Evolutionary conservation across 2,797 vertebrate genomes (phyloP).

Genomic region (Tenualosa thibaudeaui): DNA sequence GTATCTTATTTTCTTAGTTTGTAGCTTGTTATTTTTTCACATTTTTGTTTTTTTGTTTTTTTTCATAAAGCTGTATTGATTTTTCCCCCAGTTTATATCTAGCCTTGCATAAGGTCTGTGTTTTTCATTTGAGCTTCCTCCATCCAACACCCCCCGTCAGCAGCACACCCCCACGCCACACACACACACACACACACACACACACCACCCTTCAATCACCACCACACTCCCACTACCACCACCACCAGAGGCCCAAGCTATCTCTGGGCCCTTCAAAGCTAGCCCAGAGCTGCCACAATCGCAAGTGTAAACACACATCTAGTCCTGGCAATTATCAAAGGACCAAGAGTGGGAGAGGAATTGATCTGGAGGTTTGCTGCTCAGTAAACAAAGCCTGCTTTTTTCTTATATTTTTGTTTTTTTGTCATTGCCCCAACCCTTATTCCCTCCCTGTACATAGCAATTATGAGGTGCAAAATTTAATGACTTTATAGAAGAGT

Average conservation of each 20-base stretch:
- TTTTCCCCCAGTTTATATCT: conserved; percentile 65
- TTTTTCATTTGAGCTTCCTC: conserved; percentile 44
- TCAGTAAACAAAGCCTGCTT: conserved; percentile 70
- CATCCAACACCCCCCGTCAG: not conserved
- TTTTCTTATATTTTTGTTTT: conserved; percentile 24
- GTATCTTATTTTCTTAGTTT: not conserved
- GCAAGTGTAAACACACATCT: conserved; percentile 65
- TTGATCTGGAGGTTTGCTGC: conserved; percentile 65
- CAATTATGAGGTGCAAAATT: conserved; percentile 72
- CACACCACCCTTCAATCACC: not conserved
- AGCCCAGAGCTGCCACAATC: conserved; percentile 58
- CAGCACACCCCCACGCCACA: not conserved
- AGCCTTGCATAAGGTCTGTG: conserved; percentile 52
- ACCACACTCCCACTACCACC: conserved; percentile 42
- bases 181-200: conserved; percentile 43
- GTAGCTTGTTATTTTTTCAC: not conserved
- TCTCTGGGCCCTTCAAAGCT: conserved; percentile 53
- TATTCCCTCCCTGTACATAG: conserved; percentile 56
- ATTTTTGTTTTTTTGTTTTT: not conserved
- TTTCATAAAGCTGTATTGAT: conserved; percentile 64
- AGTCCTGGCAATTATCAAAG: conserved; percentile 70
- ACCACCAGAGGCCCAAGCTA: not conserved
- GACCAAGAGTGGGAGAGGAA: conserved; percentile 60
- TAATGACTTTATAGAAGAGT: conserved; percentile 57
- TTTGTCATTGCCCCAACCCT: not conserved